Conservation (phyloP, 2,113 vertebrate genomes). For the Tautogolabrus adspersus region DNA sequence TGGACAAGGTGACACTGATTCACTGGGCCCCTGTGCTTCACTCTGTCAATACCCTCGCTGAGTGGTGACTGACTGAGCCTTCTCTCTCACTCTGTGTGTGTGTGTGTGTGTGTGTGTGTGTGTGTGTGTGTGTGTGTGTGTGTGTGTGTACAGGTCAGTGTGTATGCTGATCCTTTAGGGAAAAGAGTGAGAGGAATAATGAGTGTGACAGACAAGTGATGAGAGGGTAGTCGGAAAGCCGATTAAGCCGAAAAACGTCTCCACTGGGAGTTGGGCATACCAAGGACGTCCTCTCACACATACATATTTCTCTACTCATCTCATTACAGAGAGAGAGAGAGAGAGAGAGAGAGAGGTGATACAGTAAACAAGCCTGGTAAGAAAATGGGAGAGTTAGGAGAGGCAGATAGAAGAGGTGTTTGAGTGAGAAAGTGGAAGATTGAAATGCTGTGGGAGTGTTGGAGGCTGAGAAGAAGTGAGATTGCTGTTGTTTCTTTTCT, state of each 20-base stretch:
- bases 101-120: slow-evolving; percentile 19
- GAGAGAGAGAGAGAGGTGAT: background rate
- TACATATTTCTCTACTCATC: slow-evolving; percentile 18
- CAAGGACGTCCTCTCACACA: slow-evolving; percentile 25
- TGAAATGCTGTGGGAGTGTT: slow-evolving; percentile 2
- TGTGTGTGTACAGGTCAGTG: background rate
- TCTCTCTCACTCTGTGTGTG: slow-evolving; percentile 45
- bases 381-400: background rate
- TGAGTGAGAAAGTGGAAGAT: slow-evolving; percentile 19
- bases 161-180: slow-evolving; percentile 13
- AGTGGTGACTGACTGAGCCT: slow-evolving; percentile 61
- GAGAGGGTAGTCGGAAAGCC: slow-evolving; percentile 50
- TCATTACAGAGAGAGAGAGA: slow-evolving; percentile 10
- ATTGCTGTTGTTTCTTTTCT: background rate
- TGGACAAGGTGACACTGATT: slow-evolving; percentile 59
- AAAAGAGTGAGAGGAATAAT: slow-evolving; percentile 31
- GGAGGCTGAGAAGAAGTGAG: slow-evolving; percentile 8
- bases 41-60: slow-evolving; percentile 37
- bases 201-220: slow-evolving; percentile 43
- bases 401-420: slow-evolving; percentile 21
- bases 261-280: slow-evolving; percentile 29
- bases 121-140: slow-evolving; percentile 22
- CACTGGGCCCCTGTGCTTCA: slow-evolving; percentile 44
- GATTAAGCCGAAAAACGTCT: slow-evolving; percentile 13
- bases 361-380: background rate